These are phyloP conservation scores for Bursaphelenchus mucronatus DNA, from an alignment of 1,140 invertebrate species.

Conservation along the genomic window DNA sequence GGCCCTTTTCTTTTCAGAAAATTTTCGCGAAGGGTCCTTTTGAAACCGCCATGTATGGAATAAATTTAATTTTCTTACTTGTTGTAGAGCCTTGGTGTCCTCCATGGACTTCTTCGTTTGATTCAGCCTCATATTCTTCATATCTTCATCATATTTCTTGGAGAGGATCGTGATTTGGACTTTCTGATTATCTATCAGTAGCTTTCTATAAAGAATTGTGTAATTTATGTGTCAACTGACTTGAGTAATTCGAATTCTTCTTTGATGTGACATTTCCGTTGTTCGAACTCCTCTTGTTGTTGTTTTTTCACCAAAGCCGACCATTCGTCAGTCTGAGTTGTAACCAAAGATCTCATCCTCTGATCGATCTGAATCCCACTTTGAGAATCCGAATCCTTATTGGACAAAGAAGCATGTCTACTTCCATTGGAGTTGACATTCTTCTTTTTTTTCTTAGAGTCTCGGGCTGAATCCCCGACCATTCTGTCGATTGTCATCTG, in stretches of 20 bases:
- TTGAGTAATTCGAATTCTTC: slow-evolving; percentile 84
- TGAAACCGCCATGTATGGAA: too few species aligned
- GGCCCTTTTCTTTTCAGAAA: too few species aligned
- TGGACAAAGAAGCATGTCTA: slow-evolving; percentile 39
- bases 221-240: slow-evolving; percentile 68
- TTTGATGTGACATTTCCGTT: slow-evolving; percentile 59
- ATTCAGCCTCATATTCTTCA: slow-evolving; percentile 88
- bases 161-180: slow-evolving; percentile 82
- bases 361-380: slow-evolving; percentile 12
- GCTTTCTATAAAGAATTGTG: slow-evolving; percentile 70
- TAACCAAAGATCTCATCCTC: slow-evolving; percentile 67
- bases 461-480: slow-evolving; percentile 63
- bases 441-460: slow-evolving; percentile 48
- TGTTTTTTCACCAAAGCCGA: slow-evolving; percentile 81
- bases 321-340: slow-evolving; percentile 88
- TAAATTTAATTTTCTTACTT: slow-evolving; percentile 30
- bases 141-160: slow-evolving; percentile 83
- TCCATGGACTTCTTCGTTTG: slow-evolving; percentile 95
- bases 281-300: slow-evolving; percentile 64
- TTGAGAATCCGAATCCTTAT: slow-evolving; percentile 37
- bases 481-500: slow-evolving; percentile 90
- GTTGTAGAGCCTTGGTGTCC: slow-evolving; percentile 70
- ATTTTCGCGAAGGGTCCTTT: too few species aligned
- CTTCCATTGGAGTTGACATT: slow-evolving; percentile 24
- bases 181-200: slow-evolving; percentile 78